phyloP scores from a whole-genome alignment of 2,797 vertebrate species.

The Fundulus diaphanus region DNA sequence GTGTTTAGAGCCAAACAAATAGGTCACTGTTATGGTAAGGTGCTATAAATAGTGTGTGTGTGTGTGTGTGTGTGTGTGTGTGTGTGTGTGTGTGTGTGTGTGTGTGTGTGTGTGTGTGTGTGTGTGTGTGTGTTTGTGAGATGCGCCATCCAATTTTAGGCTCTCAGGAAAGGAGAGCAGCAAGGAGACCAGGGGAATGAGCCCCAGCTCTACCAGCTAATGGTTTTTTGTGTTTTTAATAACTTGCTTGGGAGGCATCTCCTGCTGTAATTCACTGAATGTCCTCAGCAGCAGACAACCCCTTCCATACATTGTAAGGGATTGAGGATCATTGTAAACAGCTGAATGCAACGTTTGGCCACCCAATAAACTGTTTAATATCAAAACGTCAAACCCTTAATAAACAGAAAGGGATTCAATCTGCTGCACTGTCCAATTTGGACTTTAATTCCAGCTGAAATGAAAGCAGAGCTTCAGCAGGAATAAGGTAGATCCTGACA shows the following conservation, averaged over 20 bases:
- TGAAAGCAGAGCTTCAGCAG: constrained; percentile 42
- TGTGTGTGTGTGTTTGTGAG: constrained; percentile 42
- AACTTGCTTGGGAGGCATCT: constrained; percentile 65
- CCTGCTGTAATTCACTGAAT: constrained; percentile 55
- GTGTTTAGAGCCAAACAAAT: constrained; percentile 69
- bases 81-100: constrained; percentile 33
- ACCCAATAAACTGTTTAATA: constrained; percentile 73
- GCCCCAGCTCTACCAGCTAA: constrained; percentile 59
- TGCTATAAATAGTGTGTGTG: constrained; percentile 67
- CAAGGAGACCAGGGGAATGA: constrained; percentile 61
- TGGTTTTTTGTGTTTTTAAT: constrained; percentile 77
- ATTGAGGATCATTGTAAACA: constrained; percentile 57
- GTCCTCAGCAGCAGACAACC: constrained; percentile 58
- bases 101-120: constrained; percentile 39
- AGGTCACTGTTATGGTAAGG: constrained; percentile 73
- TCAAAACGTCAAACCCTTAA: constrained; percentile 66
- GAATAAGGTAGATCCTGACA: constrained; percentile 54
- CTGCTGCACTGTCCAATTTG: constrained; percentile 52
- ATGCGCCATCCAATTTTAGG: constrained; percentile 74
- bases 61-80: constrained; percentile 30
- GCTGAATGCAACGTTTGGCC: constrained; percentile 52
- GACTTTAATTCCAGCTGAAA: constrained; percentile 37
- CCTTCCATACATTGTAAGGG: constrained; percentile 54
- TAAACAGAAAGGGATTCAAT: constrained; percentile 70
- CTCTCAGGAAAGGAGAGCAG: constrained; percentile 59